phyloP scores from a whole-genome alignment of 1,140 invertebrate species.

The Temnothorax longispinosus region DNA sequence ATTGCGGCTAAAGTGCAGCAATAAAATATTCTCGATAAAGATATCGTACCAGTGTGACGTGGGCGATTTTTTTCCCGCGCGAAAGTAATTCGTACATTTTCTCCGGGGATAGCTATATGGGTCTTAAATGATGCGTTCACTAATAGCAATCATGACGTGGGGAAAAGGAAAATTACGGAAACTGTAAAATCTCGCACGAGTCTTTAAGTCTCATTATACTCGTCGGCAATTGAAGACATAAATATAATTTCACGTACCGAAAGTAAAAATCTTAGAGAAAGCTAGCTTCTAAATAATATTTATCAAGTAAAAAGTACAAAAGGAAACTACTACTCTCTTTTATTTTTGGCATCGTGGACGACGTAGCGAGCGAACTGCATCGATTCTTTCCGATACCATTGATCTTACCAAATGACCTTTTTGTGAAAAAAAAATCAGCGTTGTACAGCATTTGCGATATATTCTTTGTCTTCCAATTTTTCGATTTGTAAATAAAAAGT shows the following conservation, averaged over 20 bases:
- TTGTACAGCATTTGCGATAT: not conserved
- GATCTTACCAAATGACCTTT: not conserved
- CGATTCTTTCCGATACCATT: not conserved
- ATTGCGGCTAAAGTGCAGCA: not conserved
- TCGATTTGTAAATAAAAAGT: not conserved
- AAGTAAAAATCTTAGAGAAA: constrained; percentile 29
- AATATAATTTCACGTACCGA: not conserved
- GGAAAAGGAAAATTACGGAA: constrained; percentile 12
- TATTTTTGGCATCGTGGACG: not conserved
- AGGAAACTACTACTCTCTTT: not conserved
- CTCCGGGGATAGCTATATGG: not conserved
- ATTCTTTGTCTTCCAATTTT: not conserved
- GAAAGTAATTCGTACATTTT: not conserved
- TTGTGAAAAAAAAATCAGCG: not conserved
- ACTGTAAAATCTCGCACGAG: not conserved
- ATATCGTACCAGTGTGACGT: not conserved
- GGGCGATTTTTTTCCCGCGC: not conserved
- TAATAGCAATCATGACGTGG: not conserved
- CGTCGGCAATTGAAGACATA: not conserved
- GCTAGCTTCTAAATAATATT: constrained; percentile 27
- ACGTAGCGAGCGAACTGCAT: not conserved
- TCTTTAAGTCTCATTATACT: not conserved
- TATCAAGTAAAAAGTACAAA: not conserved
- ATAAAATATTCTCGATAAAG: not conserved
- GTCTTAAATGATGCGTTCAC: not conserved